These are phyloP conservation scores for Burhinus bistriatus DNA, from an alignment of 2,113 vertebrate genomes.

Conservation along the genomic window DNA sequence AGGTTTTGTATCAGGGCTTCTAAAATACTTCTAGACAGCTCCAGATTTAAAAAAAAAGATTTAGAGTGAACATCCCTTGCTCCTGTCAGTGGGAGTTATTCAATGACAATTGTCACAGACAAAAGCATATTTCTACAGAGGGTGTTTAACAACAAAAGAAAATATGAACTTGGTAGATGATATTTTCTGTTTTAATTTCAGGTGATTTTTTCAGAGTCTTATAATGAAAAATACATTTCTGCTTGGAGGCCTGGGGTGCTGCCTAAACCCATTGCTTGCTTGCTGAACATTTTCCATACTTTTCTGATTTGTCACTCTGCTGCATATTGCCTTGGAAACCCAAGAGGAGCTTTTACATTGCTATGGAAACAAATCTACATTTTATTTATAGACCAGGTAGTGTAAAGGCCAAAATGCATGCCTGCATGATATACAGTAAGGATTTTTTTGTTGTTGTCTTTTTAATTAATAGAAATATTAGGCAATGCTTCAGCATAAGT, in stretches of 20 bases:
- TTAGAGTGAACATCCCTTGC: not conserved
- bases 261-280: slow-evolving; percentile 28
- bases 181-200: not conserved
- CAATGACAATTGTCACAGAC: not conserved
- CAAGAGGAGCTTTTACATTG: slow-evolving; percentile 38
- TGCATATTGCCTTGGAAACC: slow-evolving; percentile 69
- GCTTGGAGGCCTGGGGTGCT: not conserved
- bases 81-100: not conserved
- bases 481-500: not conserved
- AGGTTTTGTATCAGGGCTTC: not conserved
- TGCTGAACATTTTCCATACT: slow-evolving; percentile 13
- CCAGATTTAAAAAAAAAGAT: not conserved
- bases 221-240: not conserved
- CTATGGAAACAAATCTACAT: slow-evolving; percentile 71
- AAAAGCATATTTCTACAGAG: not conserved
- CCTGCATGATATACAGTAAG: not conserved
- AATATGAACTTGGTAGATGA: not conserved
- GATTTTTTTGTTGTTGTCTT: not conserved
- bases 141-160: not conserved
- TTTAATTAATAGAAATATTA: slow-evolving; percentile 60
- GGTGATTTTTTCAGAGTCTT: not conserved
- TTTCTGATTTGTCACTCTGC: slow-evolving; percentile 49
- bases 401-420: slow-evolving; percentile 2
- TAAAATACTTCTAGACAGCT: not conserved
- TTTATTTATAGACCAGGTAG: slow-evolving; percentile 63